Conservation (phyloP, 2,113 vertebrate species). For the Ictalurus punctatus region DNA sequence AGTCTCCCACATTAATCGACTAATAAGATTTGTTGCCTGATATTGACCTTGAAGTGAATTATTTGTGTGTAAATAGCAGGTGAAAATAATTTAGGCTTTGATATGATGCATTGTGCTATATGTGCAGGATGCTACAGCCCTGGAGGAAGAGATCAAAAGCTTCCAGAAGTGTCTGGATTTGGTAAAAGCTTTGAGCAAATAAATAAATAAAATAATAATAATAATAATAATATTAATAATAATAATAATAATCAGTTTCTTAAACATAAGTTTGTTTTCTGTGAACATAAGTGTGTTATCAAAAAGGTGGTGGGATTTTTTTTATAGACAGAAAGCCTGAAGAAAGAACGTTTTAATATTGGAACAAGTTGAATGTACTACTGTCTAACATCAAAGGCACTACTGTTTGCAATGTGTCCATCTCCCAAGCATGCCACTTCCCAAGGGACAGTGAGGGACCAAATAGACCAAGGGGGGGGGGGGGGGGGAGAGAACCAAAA, state of each 20-base stretch:
- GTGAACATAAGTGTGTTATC: background rate
- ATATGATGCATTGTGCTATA: background rate
- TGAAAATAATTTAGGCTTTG: background rate
- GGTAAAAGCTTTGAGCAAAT: background rate
- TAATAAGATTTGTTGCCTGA: background rate
- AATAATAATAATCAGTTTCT: background rate
- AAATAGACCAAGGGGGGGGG: no score
- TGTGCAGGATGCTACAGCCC: background rate
- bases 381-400: background rate
- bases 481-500: no score
- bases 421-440: background rate
- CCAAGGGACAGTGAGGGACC: background rate
- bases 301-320: no score
- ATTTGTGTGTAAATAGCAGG: background rate
- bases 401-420: background rate
- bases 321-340: background rate
- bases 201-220: background rate
- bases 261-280: background rate
- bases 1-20: background rate
- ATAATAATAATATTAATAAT: no score
- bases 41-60: background rate
- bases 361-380: background rate
- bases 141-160: conserved; percentile 5
- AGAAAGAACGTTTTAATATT: background rate
- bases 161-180: background rate